phyloP scores from a whole-genome alignment of 2,888 invertebrate species.

The Hylaea fasciaria region DNA sequence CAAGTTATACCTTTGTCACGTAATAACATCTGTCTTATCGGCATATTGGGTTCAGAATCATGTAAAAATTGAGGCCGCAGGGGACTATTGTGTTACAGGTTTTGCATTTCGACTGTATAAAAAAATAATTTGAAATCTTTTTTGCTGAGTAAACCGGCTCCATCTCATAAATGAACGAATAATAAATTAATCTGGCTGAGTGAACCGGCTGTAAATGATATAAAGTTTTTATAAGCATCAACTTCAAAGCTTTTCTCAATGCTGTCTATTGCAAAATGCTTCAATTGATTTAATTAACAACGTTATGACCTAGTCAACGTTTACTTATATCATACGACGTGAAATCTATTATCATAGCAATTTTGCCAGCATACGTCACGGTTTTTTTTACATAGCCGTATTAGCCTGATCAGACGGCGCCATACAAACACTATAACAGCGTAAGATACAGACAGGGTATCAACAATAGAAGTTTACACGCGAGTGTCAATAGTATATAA shows the following conservation, averaged over 20 bases:
- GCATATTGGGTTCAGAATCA: conserved; percentile 62
- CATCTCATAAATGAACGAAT: background rate
- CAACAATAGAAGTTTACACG: conserved; percentile 10
- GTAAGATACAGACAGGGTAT: background rate
- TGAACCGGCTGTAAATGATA: background rate
- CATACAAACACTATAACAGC: no score
- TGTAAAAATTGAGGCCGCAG: conserved; percentile 55
- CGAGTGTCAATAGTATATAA: conserved; percentile 6
- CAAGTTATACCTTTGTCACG: conserved; percentile 62
- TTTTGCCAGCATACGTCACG: no score
- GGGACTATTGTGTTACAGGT: conserved; percentile 38
- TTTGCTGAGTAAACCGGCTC: conserved; percentile 26
- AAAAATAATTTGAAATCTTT: conserved; percentile 35
- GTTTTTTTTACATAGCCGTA: no score
- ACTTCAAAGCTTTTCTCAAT: background rate
- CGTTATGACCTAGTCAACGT: no score
- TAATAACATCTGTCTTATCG: conserved; percentile 59
- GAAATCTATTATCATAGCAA: no score
- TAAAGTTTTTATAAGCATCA: conserved; percentile 10
- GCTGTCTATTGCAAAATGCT: no score
- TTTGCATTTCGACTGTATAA: conserved; percentile 39
- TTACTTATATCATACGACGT: no score
- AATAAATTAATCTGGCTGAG: no score
- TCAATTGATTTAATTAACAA: no score
- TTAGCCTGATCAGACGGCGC: no score